phyloP scores from a whole-genome alignment of 2,888 invertebrate species.

The Athripsodes cinereus region DNA sequence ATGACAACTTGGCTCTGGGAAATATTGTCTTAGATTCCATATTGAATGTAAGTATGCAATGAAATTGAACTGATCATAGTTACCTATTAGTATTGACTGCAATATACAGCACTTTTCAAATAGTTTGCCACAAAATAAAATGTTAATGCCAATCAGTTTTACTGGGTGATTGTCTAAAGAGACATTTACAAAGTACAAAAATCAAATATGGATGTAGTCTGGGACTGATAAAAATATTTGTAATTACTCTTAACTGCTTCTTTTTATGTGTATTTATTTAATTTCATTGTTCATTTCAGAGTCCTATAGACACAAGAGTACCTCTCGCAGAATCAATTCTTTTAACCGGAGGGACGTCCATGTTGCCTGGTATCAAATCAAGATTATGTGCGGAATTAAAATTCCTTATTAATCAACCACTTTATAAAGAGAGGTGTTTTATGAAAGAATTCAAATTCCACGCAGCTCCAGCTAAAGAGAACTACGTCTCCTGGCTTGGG shows the following conservation, averaged over 20 bases:
- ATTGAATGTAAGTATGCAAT: constrained; percentile 52
- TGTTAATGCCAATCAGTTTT: too few relatives aligned
- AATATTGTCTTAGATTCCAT: constrained; percentile 82
- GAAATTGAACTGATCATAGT: too few relatives aligned
- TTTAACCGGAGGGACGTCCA: constrained; percentile 79
- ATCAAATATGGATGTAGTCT: too few relatives aligned
- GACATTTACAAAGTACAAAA: too few relatives aligned
- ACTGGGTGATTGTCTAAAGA: too few relatives aligned
- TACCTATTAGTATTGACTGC: too few relatives aligned
- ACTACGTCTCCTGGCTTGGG: constrained; percentile 84
- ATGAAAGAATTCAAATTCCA: constrained; percentile 74
- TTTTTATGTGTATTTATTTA: too few relatives aligned
- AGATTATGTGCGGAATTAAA: constrained; percentile 74
- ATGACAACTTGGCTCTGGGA: constrained; percentile 73
- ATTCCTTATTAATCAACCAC: constrained; percentile 53
- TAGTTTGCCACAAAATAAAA: too few relatives aligned
- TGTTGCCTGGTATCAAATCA: constrained; percentile 76
- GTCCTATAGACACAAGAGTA: constrained; percentile 76
- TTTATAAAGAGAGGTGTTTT: constrained; percentile 57
- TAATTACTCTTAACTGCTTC: too few relatives aligned
- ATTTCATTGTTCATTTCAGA: constrained; percentile 39
- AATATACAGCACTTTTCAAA: too few relatives aligned
- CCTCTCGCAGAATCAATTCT: constrained; percentile 77
- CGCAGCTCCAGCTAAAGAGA: constrained; percentile 69
- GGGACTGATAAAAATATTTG: too few relatives aligned